phyloP scores from a whole-genome alignment of 2,113 vertebrate genomes.

The Craseonycteris thonglongyai region DNA sequence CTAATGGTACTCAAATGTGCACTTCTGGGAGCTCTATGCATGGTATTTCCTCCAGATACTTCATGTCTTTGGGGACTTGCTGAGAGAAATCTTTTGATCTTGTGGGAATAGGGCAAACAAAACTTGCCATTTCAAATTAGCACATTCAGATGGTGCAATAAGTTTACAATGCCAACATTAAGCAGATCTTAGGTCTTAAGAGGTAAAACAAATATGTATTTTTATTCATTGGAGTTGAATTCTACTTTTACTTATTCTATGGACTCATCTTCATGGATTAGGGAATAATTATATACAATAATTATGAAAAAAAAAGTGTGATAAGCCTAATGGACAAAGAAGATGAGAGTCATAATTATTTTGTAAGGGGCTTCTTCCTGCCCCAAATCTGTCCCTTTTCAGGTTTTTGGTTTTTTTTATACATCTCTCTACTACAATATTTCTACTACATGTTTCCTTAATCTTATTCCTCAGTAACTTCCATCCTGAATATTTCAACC shows the following conservation, averaged over 20 bases:
- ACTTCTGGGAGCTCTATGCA: slow-evolving; percentile 38
- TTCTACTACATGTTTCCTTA: not conserved
- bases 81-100: slow-evolving; percentile 10
- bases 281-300: not conserved
- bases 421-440: not conserved
- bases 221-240: not conserved
- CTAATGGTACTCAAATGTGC: slow-evolving; percentile 53
- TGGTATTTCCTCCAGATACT: slow-evolving; percentile 24
- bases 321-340: not conserved
- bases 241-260: not conserved
- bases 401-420: not conserved
- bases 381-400: not conserved
- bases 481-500: not conserved
- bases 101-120: not conserved
- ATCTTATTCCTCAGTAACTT: not conserved
- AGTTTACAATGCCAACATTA: not conserved
- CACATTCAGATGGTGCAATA: not conserved
- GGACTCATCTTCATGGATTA: not conserved
- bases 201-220: not conserved
- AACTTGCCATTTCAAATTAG: slow-evolving; percentile 7
- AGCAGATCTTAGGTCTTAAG: not conserved
- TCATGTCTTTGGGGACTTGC: not conserved
- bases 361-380: not conserved
- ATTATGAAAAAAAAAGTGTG: not conserved
- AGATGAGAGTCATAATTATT: not conserved